A percentile compares a stretch with the other conserved stretches of the same genome.
Evolutionary conservation across 2,797 vertebrate genomes (phyloP).

Genomic region (Oophaga sylvatica): DNA sequence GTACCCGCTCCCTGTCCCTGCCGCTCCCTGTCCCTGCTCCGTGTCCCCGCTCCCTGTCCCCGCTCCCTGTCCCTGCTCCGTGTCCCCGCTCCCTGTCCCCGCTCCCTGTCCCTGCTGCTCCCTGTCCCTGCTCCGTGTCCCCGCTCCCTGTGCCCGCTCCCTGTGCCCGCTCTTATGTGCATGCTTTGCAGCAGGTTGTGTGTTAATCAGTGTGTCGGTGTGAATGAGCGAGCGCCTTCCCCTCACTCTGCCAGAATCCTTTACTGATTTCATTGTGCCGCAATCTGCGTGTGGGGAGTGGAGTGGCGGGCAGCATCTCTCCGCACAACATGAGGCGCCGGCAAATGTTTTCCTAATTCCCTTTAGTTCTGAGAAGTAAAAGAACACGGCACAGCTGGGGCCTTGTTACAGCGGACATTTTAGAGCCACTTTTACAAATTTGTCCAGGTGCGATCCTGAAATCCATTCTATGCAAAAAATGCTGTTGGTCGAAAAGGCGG

Average conservation of each 20-base stretch:
- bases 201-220: slow-evolving; percentile 33
- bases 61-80: too few species aligned
- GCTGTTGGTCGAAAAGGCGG: background rate
- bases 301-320: slow-evolving; percentile 34
- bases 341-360: slow-evolving; percentile 42
- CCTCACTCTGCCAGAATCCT: slow-evolving; percentile 1
- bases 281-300: slow-evolving; percentile 39
- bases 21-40: too few species aligned
- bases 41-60: too few species aligned
- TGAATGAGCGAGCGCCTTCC: slow-evolving; percentile 37
- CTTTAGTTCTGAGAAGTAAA: slow-evolving; percentile 35
- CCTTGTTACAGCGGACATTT: background rate
- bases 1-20: background rate
- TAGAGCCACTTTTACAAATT: background rate
- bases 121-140: too few species aligned
- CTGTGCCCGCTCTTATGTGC: background rate
- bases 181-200: slow-evolving; percentile 9
- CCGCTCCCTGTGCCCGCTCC: too few species aligned
- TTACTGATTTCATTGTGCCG: slow-evolving; percentile 28
- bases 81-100: too few species aligned
- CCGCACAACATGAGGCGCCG: slow-evolving; percentile 34
- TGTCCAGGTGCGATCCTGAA: background rate
- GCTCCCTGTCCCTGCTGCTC: too few species aligned
- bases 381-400: slow-evolving; percentile 24
- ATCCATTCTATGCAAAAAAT: background rate